Base-by-base conservation (phyloP, 2,797 vertebrate genomes). In the Cuniculus paca region DNA sequence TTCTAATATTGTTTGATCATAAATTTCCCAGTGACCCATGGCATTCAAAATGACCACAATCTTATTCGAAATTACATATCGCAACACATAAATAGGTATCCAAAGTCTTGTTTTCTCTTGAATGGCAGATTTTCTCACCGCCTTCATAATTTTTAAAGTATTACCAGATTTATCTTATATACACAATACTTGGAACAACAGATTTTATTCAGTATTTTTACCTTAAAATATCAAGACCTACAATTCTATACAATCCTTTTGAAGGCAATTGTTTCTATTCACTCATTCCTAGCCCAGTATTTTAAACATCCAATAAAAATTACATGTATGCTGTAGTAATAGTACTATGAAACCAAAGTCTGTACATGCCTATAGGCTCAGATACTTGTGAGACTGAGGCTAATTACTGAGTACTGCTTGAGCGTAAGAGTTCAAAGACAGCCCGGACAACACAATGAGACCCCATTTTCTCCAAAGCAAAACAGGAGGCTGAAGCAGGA, bases 261-360 rank as follows among this genome's bases (percentile, higher is more conserved):
- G 42, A 72, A 90, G 45, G 50, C n/a, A 63, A 75, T 42, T 88
- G 84, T 22, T 85, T 84, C 28, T 11, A 45, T 31, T 45, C 6
- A 34, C 95, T 90, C 3, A 34, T 97, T 90, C 7, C 50, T 85
- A 85, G 3, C 68, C 34, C 77, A 89, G 26, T 65, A 75, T 87
- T 93, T 79, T 92, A 91, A 85, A 94, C 13, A 86, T 60, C 34
- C 58, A 94, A 54, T 77, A 95, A 87, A 60, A 92, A 90, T 65
- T 70, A 61, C 16, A 80, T 6, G 11, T 17, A 48, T 48, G 17
- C 28, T 87, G 1, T 81, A 95, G 84, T 17, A 94, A 81, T 0
- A 90, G 31, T 77, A 85, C 60, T 75, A 85, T 78, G 87, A 92
- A 95, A 84, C 36, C 54, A 58, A 88, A 85, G 34, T 86, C 39